Base-by-base conservation (phyloP, 2,888 invertebrate genomes). In the Elysia crispata region DNA sequence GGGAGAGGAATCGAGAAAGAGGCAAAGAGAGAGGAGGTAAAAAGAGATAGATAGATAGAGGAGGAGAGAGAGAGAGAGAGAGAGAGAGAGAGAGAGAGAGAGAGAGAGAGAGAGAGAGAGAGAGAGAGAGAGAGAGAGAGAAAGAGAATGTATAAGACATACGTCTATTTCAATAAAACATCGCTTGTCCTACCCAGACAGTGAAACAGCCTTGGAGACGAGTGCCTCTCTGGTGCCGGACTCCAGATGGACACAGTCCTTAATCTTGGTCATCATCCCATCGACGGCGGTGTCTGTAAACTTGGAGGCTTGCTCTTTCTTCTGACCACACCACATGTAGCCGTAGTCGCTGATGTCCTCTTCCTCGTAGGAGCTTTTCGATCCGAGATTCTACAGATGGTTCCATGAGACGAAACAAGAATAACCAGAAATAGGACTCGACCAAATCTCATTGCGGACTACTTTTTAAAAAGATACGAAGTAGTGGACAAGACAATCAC, bases 311-410 rank as follows among this genome's bases (percentile, higher is more conserved):
- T 70, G 33, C 30, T 30, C 70, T 15, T 30, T 31, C 25, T 13
- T 70, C 33, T 15, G 31, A 20, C 70, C 70, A 31, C 70, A 70
- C 70, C 70, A 70, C 70, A 70, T 70, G 70, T 70, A 70, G n/a
- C 49, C 49, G 41, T 70, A 70, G 31, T 70, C 49, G 1, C 31
- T 41, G 20, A 70, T 23, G 33, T 70, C 70, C 11, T 70, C 70
- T 23, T 70, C 70, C 18, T 11, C 41, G 20, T 31, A 70, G 20
- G 70, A 30, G n/a, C 49, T 41, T 33, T 70, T 70, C 1, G 70
- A 70, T 20, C 70, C 70, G 8, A 70, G 70, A 28, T n/a, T 28
- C 66, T 66, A 28, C 11, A 41, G 41, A 41, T 41, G 23, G 8
- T 28, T 20, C 23, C 11, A 5, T 18, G 13, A 66, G 23, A 66